These are phyloP conservation scores for Hydrochoerus hydrochaeris DNA, from an alignment of 2,113 vertebrate species.

Conservation along the genomic window DNA sequence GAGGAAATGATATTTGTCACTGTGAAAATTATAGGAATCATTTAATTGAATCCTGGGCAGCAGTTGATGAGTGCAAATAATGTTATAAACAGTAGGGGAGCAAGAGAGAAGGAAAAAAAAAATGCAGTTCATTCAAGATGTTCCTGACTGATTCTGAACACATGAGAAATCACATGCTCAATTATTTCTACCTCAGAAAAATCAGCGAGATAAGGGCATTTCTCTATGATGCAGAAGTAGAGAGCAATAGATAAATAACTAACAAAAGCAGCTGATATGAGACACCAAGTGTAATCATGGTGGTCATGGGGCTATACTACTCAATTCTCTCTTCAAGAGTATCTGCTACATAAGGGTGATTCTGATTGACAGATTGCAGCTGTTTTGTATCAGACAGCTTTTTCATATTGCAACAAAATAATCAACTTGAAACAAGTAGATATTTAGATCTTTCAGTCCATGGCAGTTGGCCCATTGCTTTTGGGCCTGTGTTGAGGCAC, in stretches of 20 bases:
- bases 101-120: background rate
- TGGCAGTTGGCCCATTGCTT: background rate
- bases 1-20: background rate
- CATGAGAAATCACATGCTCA: background rate
- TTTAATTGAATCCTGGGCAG: background rate
- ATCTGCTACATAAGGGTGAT: background rate
- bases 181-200: background rate
- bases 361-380: background rate
- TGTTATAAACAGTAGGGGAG: background rate
- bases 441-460: background rate
- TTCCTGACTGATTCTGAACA: background rate
- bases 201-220: background rate
- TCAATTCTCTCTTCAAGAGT: background rate
- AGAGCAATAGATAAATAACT: background rate
- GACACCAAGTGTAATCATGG: background rate
- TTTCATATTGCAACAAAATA: background rate
- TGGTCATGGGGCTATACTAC: background rate
- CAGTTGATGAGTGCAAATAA: background rate
- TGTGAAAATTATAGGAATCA: background rate
- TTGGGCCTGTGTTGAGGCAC: background rate
- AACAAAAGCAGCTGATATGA: background rate
- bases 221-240: background rate
- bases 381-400: no score
- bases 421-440: background rate
- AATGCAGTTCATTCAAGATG: background rate